These are phyloP conservation scores for Eumacrocentrus americanus DNA, from an alignment of 2,888 invertebrate species.

Conservation along the genomic window DNA sequence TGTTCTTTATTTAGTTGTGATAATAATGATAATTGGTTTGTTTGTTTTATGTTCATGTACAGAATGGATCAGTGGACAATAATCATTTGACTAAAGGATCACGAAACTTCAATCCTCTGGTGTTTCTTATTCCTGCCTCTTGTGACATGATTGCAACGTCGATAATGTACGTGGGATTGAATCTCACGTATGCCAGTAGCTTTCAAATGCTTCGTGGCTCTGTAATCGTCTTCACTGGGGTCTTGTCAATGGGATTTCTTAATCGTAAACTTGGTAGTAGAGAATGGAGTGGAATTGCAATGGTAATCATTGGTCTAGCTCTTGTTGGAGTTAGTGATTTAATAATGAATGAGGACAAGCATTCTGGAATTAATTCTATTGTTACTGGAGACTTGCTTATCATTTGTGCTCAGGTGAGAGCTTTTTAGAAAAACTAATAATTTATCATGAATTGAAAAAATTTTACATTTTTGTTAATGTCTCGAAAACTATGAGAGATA, in stretches of 20 bases:
- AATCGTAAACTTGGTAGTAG: slow-evolving; percentile 68
- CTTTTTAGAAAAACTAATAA: slow-evolving; percentile 12
- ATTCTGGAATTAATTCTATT: slow-evolving; percentile 70
- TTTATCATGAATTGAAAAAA: slow-evolving; percentile 10
- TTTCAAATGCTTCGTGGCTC: slow-evolving; percentile 96
- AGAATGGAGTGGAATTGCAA: slow-evolving; percentile 80
- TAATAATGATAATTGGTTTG: too few relatives aligned
- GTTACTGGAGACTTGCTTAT: slow-evolving; percentile 83
- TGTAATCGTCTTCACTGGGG: slow-evolving; percentile 86
- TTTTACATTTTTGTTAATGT: too few relatives aligned
- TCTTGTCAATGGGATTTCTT: slow-evolving; percentile 84
- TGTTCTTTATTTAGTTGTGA: slow-evolving; percentile 13
- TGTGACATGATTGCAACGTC: slow-evolving; percentile 90
- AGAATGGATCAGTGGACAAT: slow-evolving; percentile 58
- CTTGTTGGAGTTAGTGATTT: slow-evolving; percentile 80
- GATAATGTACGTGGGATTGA: slow-evolving; percentile 89
- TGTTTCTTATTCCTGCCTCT: slow-evolving; percentile 84
- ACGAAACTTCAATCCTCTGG: slow-evolving; percentile 77
- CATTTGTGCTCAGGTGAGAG: slow-evolving; percentile 68
- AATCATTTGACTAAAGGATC: slow-evolving; percentile 73
- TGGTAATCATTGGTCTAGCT: slow-evolving; percentile 73
- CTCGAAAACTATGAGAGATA: too few relatives aligned
- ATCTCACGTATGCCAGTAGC: slow-evolving; percentile 89
- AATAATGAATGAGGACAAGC: slow-evolving; percentile 56
- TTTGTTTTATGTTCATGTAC: too few relatives aligned